These are phyloP conservation scores for Catajapyx aquilonaris DNA, from an alignment of 1,140 invertebrate genomes.

Conservation along the genomic window DNA sequence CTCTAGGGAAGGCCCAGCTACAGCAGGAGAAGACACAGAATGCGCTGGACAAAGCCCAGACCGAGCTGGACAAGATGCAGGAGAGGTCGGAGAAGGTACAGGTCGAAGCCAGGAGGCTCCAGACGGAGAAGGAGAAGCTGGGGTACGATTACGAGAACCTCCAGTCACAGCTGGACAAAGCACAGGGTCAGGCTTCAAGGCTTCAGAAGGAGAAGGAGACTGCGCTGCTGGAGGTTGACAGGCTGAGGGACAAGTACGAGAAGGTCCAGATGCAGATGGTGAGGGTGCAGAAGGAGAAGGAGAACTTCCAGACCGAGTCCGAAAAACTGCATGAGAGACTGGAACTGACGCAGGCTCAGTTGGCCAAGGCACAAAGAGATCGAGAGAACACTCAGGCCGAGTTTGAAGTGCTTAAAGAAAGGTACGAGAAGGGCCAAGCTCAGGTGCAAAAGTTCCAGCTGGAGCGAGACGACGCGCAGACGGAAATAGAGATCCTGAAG, in stretches of 20 bases:
- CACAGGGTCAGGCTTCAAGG: slow-evolving; percentile 57
- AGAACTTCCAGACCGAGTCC: slow-evolving; percentile 53
- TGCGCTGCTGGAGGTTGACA: slow-evolving; percentile 59
- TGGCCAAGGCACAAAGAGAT: slow-evolving; percentile 62
- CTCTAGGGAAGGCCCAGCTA: slow-evolving; percentile 67
- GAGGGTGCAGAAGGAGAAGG: slow-evolving; percentile 69
- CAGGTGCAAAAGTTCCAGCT: slow-evolving; percentile 69
- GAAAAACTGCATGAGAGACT: slow-evolving; percentile 57
- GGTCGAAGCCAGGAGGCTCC: slow-evolving; percentile 57
- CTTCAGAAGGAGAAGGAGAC: slow-evolving; percentile 76
- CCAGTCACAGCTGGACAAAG: slow-evolving; percentile 74
- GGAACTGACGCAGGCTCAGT: slow-evolving; percentile 53
- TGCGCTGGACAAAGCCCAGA: slow-evolving; percentile 65
- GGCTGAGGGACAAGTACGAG: slow-evolving; percentile 69
- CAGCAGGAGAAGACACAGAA: slow-evolving; percentile 79
- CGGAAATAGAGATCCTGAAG: slow-evolving; percentile 66
- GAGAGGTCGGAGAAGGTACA: slow-evolving; percentile 62
- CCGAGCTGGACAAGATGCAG: slow-evolving; percentile 73
- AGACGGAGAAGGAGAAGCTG: slow-evolving; percentile 75
- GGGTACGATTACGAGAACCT: slow-evolving; percentile 72
- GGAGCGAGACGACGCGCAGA: slow-evolving; percentile 61
- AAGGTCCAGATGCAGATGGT: slow-evolving; percentile 55
- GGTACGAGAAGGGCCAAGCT: slow-evolving; percentile 66
- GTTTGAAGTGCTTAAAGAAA: slow-evolving; percentile 61
- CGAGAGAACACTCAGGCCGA: slow-evolving; percentile 62